Conservation (phyloP, 2,888 invertebrate species). For the Nymphalis c-album region DNA sequence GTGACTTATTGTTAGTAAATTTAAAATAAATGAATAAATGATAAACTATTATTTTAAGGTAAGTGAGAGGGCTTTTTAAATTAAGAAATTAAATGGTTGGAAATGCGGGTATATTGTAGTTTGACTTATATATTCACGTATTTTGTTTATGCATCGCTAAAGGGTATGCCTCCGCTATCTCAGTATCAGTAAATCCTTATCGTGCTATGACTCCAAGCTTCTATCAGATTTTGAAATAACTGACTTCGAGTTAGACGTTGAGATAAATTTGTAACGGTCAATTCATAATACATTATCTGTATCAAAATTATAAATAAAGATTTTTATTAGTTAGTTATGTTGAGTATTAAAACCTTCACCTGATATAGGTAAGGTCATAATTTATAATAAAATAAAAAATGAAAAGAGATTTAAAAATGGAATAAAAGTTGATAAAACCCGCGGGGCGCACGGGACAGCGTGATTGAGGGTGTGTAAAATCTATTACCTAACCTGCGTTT, state of each 20-base stretch:
- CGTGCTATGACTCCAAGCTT: slow-evolving; percentile 23
- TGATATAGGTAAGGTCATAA: background rate
- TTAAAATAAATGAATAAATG: background rate
- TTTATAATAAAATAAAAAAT: background rate
- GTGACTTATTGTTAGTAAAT: no score
- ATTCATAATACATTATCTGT: background rate
- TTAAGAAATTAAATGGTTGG: background rate
- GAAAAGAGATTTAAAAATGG: background rate
- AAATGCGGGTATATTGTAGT: background rate
- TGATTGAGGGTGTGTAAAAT: slow-evolving; percentile 75
- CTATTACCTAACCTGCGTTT: slow-evolving; percentile 76
- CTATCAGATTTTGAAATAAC: slow-evolving; percentile 28
- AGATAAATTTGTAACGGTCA: slow-evolving; percentile 4
- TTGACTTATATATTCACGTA: background rate
- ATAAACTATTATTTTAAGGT: no score
- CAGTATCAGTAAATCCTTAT: slow-evolving; percentile 24
- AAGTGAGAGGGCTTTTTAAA: background rate
- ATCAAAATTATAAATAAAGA: background rate
- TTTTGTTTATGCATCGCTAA: background rate
- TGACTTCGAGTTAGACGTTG: slow-evolving; percentile 1
- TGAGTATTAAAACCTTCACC: background rate
- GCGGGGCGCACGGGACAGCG: slow-evolving; percentile 27
- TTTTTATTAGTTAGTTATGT: background rate
- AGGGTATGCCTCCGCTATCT: slow-evolving; percentile 12
- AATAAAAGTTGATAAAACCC: slow-evolving; percentile 10